A percentile compares a stretch with the other conserved stretches of the same genome.
Conservation (phyloP, 2,888 invertebrate species). For the Drosophila mimetica region DNA sequence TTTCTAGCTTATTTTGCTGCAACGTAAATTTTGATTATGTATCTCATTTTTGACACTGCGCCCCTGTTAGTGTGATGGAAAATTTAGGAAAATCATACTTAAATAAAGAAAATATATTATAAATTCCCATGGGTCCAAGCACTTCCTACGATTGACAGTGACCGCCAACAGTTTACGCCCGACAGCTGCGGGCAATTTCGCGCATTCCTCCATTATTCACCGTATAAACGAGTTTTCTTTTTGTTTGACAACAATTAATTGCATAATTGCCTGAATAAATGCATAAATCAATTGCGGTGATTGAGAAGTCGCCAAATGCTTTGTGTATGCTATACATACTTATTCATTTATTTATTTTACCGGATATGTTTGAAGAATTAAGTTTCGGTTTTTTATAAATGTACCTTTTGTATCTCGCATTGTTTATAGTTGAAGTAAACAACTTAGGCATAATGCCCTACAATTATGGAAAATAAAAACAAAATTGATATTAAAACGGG, state of each 20-base stretch:
- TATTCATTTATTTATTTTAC: slow-evolving; percentile 50
- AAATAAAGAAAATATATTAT: no score
- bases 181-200: slow-evolving; percentile 69
- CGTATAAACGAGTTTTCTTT: slow-evolving; percentile 50
- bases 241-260: slow-evolving; percentile 73
- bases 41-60: slow-evolving; percentile 39
- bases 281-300: slow-evolving; percentile 58
- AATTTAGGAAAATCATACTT: background rate
- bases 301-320: slow-evolving; percentile 42
- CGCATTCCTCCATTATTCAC: slow-evolving; percentile 55
- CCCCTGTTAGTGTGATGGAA: background rate
- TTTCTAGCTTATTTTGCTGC: background rate
- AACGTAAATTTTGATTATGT: slow-evolving; percentile 26
- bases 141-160: slow-evolving; percentile 55
- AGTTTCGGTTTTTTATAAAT: slow-evolving; percentile 24
- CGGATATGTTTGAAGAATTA: slow-evolving; percentile 59
- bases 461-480: slow-evolving; percentile 32
- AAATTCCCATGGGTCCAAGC: slow-evolving; percentile 36
- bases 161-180: slow-evolving; percentile 31
- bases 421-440: slow-evolving; percentile 21
- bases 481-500: slow-evolving; percentile 14
- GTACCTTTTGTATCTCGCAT: slow-evolving; percentile 4
- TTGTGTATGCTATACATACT: slow-evolving; percentile 13
- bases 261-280: slow-evolving; percentile 75
- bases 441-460: slow-evolving; percentile 25